Base-by-base conservation (phyloP, 2,797 vertebrate genomes). In the Parotocinclus haroldoi region DNA sequence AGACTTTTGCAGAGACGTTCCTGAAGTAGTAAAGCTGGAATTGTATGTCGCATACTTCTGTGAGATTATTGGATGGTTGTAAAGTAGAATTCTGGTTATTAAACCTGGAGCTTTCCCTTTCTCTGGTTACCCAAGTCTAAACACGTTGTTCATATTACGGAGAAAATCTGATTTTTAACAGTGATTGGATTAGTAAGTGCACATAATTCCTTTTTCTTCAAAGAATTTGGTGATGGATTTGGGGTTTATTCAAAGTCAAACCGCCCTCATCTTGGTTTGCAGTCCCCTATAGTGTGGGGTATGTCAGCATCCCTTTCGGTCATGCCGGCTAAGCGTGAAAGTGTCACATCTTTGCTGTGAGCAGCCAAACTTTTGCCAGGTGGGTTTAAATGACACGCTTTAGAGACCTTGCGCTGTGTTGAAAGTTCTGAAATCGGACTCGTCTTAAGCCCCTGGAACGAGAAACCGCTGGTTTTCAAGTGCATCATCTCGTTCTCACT, bases 311-410 rank as follows among this genome's bases (percentile, higher is more conserved):
- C 59, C 52, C 63, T 59, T 67, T 73, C 70, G 63, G 62, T 69
- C 61, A 68, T 66, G 69, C 39, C 13, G 60, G 53, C 58, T 62
- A 46, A 63, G 61, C 72, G n/a, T 73, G 72, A 75, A 62, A 59
- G 53, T 57, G 18, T 63, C 63, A 57, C 63, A 70, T 54, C 60
- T 53, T 59, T 51, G 16, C 48, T 61, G 42, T 53, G 60, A 69
- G 54, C 52, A 54, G 71, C 59, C 59, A 69, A 74, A 68, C 62
- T 63, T 63, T 73, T 63, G 67, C 72, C 76, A 75, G 76, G 73
- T 75, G 76, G 46, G 27, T 65, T 75, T 68, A 42, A 75, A 54
- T 63, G 50, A 67, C 64, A 42, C 10, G 37, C 53, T 60, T 51
- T 58, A 54, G 40, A 55, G 63, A 71, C 49, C 69, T 36, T 64